Conservation (phyloP, 2,113 vertebrate species). For the Thamnaconus septentrionalis region DNA sequence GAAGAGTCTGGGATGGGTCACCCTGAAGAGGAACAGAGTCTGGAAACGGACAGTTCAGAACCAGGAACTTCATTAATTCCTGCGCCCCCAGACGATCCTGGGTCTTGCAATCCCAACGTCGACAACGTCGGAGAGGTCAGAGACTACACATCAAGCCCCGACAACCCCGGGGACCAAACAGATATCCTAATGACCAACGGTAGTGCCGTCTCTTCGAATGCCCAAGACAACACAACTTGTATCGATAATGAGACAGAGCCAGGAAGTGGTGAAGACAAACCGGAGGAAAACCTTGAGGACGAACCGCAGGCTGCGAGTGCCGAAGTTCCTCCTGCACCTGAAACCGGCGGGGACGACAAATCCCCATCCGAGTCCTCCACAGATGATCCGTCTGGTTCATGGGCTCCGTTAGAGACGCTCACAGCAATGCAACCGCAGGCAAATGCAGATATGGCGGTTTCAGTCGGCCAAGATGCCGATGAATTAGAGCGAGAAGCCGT, state of each 20-base stretch:
- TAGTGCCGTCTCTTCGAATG: neutral
- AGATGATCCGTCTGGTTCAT: slow-evolving; percentile 1
- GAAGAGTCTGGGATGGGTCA: neutral
- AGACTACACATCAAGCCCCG: neutral
- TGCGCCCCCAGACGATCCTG: no score
- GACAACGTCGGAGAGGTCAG: neutral
- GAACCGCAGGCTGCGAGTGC: neutral
- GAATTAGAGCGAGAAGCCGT: no score
- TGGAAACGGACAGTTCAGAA: neutral
- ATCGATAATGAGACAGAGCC: neutral
- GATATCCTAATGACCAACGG: neutral
- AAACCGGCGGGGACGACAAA: neutral
- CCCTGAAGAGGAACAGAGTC: neutral
- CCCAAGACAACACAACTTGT: no score
- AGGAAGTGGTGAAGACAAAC: slow-evolving; percentile 2
- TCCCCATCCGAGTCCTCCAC: neutral
- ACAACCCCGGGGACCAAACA: neutral
- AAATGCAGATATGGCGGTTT: no score
- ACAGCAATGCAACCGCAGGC: slow-evolving; percentile 10
- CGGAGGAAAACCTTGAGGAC: neutral
- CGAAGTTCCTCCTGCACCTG: neutral
- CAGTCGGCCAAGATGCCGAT: no score
- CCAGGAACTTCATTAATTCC: no score
- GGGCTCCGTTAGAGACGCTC: neutral
- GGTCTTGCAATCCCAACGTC: neutral